Conservation (phyloP, 2,797 vertebrate species). For the Pteronotus mesoamericanus region DNA sequence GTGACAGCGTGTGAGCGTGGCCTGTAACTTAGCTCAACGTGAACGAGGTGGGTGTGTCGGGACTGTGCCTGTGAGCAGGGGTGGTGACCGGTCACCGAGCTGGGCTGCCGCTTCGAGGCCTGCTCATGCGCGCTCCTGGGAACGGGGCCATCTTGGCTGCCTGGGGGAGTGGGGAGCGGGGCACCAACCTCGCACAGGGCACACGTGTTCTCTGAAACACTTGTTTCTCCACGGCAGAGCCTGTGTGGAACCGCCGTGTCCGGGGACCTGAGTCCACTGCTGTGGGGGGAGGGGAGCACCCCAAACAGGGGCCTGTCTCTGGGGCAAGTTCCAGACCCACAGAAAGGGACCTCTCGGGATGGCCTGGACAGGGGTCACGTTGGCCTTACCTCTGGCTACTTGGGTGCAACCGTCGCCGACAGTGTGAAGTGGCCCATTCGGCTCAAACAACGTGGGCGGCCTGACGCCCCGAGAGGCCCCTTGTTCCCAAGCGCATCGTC, state of each 20-base stretch:
- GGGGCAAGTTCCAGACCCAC: neutral
- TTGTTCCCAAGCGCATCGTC: accelerated
- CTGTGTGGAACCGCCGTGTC: accelerated
- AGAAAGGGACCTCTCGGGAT: neutral
- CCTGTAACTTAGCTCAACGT: accelerated
- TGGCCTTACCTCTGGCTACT: accelerated
- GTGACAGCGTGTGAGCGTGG: accelerated
- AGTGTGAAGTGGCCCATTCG: accelerated
- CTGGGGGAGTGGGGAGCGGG: accelerated
- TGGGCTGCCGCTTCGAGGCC: neutral
- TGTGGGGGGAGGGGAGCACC: neutral
- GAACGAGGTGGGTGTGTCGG: neutral
- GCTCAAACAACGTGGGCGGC: accelerated
- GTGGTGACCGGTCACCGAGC: accelerated
- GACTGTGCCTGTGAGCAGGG: accelerated
- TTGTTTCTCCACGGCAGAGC: accelerated
- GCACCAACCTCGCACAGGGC: accelerated
- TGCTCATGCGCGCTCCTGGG: accelerated
- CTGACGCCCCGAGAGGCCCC: neutral
- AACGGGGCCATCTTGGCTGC: accelerated
- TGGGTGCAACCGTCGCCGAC: accelerated
- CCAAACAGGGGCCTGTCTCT: neutral
- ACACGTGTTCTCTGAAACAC: accelerated
- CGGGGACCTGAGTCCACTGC: accelerated
- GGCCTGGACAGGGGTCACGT: neutral